Percentiles rank a stretch among this genome's conserved stretches.
Evolutionary conservation across 2,797 vertebrate genomes (phyloP).

Genomic region (Neopelma chrysocephalum): DNA sequence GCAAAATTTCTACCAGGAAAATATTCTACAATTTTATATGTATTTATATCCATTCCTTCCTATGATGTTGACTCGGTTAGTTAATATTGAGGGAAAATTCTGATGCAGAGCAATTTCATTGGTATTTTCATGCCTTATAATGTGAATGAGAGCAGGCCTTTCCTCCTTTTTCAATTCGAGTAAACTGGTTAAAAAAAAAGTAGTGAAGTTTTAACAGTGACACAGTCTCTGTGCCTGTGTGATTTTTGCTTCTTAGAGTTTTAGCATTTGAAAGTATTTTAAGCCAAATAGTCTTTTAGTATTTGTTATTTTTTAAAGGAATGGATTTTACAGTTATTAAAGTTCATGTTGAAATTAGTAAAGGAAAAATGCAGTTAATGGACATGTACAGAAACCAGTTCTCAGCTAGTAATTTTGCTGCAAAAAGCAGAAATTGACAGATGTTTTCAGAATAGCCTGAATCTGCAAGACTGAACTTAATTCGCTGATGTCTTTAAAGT

Average conservation of each 20-base stretch:
- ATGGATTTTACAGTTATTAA: background rate
- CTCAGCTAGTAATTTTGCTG: background rate
- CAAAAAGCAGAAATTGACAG: background rate
- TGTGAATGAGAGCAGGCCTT: background rate
- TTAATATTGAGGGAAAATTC: background rate
- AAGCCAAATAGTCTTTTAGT: background rate
- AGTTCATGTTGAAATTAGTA: constrained; percentile 4
- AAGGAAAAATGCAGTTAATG: background rate
- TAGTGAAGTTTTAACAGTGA: background rate
- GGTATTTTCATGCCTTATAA: background rate
- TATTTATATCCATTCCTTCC: background rate
- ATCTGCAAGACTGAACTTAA: background rate
- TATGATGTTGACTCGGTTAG: background rate
- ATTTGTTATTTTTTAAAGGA: constrained; percentile 25
- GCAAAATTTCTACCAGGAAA: background rate
- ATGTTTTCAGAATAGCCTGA: background rate
- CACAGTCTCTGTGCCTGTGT: background rate
- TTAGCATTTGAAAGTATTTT: background rate
- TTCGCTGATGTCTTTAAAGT: constrained; percentile 6
- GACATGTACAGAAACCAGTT: background rate
- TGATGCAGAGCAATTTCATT: fast-evolving
- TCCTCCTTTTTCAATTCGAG: background rate
- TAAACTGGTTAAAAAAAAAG: background rate
- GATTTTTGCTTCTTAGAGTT: background rate
- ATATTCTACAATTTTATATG: background rate